Evolutionary conservation across 1,140 invertebrate species (phyloP).

Genomic region (Zeugodacus cucurbitae): DNA sequence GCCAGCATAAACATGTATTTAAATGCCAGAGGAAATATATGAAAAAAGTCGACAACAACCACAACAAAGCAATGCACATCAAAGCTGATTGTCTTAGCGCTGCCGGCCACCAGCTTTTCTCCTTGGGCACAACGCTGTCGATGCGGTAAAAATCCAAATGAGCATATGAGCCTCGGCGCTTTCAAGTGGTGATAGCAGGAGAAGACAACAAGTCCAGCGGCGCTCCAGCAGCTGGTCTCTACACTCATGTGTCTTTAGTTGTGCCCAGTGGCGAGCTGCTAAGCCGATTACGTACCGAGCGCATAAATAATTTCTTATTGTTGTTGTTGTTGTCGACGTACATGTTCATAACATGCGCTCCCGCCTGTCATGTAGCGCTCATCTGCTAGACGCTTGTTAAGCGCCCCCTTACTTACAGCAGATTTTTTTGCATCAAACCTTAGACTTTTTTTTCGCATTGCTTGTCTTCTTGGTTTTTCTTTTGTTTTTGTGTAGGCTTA

Average conservation of each 20-base stretch:
- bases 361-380: neutral
- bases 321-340: neutral
- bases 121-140: neutral
- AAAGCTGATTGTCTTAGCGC: neutral
- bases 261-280: neutral
- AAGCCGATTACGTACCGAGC: slow-evolving; percentile 14
- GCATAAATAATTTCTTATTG: slow-evolving; percentile 29
- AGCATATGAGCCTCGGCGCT: neutral
- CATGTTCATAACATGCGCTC: neutral
- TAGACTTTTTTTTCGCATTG: too few relatives aligned
- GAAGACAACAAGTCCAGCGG: neutral
- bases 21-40: neutral
- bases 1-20: neutral
- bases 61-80: neutral
- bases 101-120: neutral
- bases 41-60: neutral
- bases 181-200: neutral
- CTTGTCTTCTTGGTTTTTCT: neutral
- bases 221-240: neutral
- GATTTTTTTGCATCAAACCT: too few relatives aligned
- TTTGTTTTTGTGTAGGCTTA: neutral
- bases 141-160: slow-evolving; percentile 26
- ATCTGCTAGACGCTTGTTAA: neutral
- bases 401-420: neutral
- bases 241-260: neutral